phyloP scores from a whole-genome alignment of 2,888 invertebrate species.

The Corythucha ciliata region DNA sequence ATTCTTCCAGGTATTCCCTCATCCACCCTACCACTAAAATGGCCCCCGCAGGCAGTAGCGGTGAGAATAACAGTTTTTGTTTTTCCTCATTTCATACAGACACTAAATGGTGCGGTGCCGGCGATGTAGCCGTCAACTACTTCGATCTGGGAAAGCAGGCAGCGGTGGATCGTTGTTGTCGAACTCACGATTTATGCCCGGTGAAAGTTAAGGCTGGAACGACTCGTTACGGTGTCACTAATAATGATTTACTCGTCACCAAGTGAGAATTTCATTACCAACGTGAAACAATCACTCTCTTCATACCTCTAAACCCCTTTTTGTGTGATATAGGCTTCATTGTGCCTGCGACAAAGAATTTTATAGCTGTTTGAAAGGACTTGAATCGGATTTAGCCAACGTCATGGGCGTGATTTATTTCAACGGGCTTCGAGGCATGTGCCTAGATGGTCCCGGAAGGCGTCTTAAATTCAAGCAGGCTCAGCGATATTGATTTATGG shows the following conservation, averaged over 20 bases:
- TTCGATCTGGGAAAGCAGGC: slow-evolving; percentile 70
- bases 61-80: slow-evolving; percentile 5
- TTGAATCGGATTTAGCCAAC: slow-evolving; percentile 59
- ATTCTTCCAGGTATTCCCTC: too few relatives aligned
- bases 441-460: too few relatives aligned
- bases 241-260: slow-evolving; percentile 73
- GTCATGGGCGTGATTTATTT: slow-evolving; percentile 79
- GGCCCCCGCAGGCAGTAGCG: not conserved
- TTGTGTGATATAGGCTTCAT: slow-evolving; percentile 53
- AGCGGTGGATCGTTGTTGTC: slow-evolving; percentile 70
- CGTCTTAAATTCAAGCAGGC: too few relatives aligned
- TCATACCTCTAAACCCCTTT: not conserved
- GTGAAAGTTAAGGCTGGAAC: slow-evolving; percentile 63
- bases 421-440: slow-evolving; percentile 67
- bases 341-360: slow-evolving; percentile 79
- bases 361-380: slow-evolving; percentile 67
- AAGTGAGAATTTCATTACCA: slow-evolving; percentile 46
- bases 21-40: not conserved
- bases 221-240: slow-evolving; percentile 68
- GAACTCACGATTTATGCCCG: slow-evolving; percentile 84
- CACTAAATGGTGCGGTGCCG: slow-evolving; percentile 88
- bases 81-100: slow-evolving; percentile 55
- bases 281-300: not conserved
- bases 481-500: too few relatives aligned
- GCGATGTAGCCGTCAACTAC: slow-evolving; percentile 74